Percentiles rank a stretch among this genome's conserved stretches.
Conservation (phyloP, 2,888 invertebrate species). For the Cistogaster globosa region DNA sequence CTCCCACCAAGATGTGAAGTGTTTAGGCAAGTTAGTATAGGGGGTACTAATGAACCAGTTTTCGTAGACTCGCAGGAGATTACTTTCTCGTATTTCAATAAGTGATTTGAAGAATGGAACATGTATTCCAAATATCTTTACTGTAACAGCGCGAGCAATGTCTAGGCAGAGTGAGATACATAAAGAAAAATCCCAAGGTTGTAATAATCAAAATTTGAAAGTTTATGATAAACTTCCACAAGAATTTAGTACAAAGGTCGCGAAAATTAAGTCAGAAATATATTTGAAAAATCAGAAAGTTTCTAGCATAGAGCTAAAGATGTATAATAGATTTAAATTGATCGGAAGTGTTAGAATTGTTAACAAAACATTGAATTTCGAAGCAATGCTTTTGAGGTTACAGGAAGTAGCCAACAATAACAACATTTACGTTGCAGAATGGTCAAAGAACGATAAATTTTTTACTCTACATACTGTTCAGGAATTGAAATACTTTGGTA, state of each 20-base stretch:
- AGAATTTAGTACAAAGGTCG: neutral
- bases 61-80: too few species aligned
- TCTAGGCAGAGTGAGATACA: neutral
- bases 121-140: neutral
- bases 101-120: neutral
- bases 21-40: neutral
- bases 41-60: neutral
- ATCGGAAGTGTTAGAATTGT: neutral
- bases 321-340: neutral
- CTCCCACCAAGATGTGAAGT: too few species aligned
- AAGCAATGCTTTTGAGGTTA: constrained; percentile 15
- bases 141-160: neutral
- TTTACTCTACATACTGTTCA: constrained; percentile 12
- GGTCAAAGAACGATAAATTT: constrained; percentile 5
- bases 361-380: constrained; percentile 21
- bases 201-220: neutral
- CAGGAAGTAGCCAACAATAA: neutral
- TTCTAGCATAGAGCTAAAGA: neutral
- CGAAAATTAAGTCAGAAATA: constrained; percentile 6
- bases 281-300: neutral
- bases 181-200: neutral
- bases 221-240: constrained; percentile 10
- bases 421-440: constrained; percentile 9
- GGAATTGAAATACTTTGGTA: constrained; percentile 1
- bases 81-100: neutral